Conservation (phyloP, 2,888 invertebrate species). For the Scaptomyza reducta region DNA sequence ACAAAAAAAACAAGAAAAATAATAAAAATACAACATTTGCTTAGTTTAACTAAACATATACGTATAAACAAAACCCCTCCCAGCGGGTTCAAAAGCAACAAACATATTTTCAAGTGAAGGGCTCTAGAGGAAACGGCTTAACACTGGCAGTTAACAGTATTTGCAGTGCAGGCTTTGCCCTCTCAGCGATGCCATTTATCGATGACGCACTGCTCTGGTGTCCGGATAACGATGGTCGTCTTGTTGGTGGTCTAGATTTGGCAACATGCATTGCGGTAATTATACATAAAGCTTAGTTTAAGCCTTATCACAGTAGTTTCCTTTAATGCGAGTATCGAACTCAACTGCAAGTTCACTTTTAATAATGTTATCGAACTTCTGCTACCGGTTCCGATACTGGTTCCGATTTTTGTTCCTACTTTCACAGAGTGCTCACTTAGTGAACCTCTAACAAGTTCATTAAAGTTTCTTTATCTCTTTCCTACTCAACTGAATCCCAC, state of each 20-base stretch:
- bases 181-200: slow-evolving; percentile 96
- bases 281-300: not conserved
- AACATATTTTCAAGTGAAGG: slow-evolving; percentile 57
- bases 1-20: slow-evolving; percentile 13
- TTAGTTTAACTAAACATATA: slow-evolving; percentile 3
- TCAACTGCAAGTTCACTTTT: too few relatives aligned
- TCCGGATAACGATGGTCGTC: slow-evolving; percentile 97
- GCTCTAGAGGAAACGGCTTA: slow-evolving; percentile 68
- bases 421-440: too few relatives aligned
- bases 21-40: slow-evolving; percentile 10
- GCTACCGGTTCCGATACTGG: slow-evolving; percentile 12
- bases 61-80: not conserved
- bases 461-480: too few relatives aligned
- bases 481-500: too few relatives aligned
- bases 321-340: too few relatives aligned
- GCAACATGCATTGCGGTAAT: slow-evolving; percentile 93
- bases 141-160: slow-evolving; percentile 84
- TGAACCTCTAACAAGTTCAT: too few relatives aligned
- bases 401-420: not conserved
- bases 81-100: not conserved
- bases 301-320: too few relatives aligned
- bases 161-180: slow-evolving; percentile 84
- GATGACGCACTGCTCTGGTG: slow-evolving; percentile 97
- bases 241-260: slow-evolving; percentile 90
- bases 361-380: not conserved